Evolutionary conservation across 2,888 invertebrate species (phyloP).

Genomic region (Neoaliturus tenellus): DNA sequence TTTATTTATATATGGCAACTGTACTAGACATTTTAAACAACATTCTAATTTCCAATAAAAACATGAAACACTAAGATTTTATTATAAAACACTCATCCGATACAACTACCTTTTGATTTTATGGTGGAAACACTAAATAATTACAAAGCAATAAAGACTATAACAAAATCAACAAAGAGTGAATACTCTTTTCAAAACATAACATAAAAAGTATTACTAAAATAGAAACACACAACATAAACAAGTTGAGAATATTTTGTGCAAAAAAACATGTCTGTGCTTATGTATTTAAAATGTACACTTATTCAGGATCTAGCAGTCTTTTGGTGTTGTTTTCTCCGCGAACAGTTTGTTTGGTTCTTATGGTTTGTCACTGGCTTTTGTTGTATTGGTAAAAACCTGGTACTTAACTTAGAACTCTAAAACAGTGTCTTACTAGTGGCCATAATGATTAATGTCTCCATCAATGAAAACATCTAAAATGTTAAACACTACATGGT

Average conservation of each 20-base stretch:
- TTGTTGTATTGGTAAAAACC: background rate
- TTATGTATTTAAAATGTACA: slow-evolving; percentile 21
- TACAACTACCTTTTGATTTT: slow-evolving; percentile 42
- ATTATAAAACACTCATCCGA: slow-evolving; percentile 26
- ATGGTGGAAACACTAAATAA: slow-evolving; percentile 20
- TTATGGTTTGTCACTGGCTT: slow-evolving; percentile 8
- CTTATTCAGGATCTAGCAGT: slow-evolving; percentile 14
- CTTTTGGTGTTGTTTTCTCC: slow-evolving; percentile 29
- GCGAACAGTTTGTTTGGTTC: background rate
- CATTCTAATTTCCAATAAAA: slow-evolving; percentile 33
- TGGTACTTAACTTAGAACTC: background rate
- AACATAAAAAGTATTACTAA: slow-evolving; percentile 2
- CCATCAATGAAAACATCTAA: too few relatives aligned
- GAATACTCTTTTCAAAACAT: slow-evolving; percentile 3
- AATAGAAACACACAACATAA: slow-evolving; percentile 15
- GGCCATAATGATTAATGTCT: background rate
- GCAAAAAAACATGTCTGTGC: slow-evolving; percentile 41
- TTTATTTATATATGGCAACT: background rate
- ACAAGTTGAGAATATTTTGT: background rate
- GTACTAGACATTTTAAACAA: slow-evolving; percentile 30
- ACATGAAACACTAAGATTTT: slow-evolving; percentile 36
- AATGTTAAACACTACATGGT: too few relatives aligned
- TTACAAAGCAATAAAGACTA: slow-evolving; percentile 21
- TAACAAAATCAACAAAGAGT: slow-evolving; percentile 22
- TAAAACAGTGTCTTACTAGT: background rate